Evolutionary conservation across 2,888 invertebrate species (phyloP).

Genomic region (Cynaeus angustus): DNA sequence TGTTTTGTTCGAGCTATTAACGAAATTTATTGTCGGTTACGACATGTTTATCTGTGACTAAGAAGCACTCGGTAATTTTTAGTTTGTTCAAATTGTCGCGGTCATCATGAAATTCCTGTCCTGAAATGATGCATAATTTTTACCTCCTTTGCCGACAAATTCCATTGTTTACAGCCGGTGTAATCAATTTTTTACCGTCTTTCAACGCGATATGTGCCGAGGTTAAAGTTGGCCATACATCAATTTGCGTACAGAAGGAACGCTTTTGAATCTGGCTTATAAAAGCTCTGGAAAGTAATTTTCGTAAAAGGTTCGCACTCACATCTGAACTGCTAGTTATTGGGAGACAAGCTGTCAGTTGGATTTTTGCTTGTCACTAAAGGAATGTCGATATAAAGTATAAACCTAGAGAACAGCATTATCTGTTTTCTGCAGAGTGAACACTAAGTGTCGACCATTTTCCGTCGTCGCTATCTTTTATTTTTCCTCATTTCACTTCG

Average conservation of each 20-base stretch:
- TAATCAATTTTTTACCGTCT: no score
- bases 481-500: slow-evolving; percentile 53
- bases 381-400: slow-evolving; percentile 61
- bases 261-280: slow-evolving; percentile 60
- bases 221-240: slow-evolving; percentile 50
- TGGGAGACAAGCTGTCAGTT: slow-evolving; percentile 66
- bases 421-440: slow-evolving; percentile 66
- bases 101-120: no score
- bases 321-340: slow-evolving; percentile 60
- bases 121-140: no score
- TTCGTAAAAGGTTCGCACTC: slow-evolving; percentile 65
- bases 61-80: no score
- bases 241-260: slow-evolving; percentile 54
- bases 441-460: slow-evolving; percentile 60
- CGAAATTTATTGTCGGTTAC: slow-evolving; percentile 1
- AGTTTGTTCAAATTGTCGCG: no score
- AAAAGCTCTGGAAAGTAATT: slow-evolving; percentile 65
- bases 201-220: slow-evolving; percentile 36
- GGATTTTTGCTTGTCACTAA: slow-evolving; percentile 67
- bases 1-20: slow-evolving; percentile 9
- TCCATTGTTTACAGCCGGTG: no score
- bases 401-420: slow-evolving; percentile 62
- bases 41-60: slow-evolving; percentile 3
- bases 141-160: no score
- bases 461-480: slow-evolving; percentile 51